A percentile compares a stretch with the other conserved stretches of the same genome.
Conservation (phyloP, 2,113 vertebrate genomes). For the Erythrocebus patas region DNA sequence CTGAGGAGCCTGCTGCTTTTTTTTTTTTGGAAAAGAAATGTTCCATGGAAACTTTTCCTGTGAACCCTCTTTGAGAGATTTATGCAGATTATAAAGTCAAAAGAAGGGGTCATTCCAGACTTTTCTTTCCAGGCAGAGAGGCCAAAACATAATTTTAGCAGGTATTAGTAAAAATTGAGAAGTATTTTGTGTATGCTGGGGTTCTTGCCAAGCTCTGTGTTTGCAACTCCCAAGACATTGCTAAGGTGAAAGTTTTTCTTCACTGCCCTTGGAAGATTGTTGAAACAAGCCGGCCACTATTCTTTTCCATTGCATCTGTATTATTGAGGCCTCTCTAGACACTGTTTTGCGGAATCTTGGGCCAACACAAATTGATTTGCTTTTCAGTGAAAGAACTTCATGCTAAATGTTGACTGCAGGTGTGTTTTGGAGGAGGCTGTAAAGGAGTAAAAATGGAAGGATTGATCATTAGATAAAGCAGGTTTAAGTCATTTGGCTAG, state of each 20-base stretch:
- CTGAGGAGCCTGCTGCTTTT: background rate
- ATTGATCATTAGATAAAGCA: background rate
- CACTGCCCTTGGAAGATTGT: background rate
- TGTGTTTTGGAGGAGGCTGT: conserved; percentile 18
- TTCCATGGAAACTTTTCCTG: conserved; percentile 39
- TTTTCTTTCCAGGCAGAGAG: conserved; percentile 73
- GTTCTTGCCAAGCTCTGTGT: conserved; percentile 67
- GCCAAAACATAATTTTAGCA: conserved; percentile 73
- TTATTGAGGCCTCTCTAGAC: background rate
- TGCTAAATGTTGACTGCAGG: conserved; percentile 53
- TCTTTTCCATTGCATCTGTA: conserved; percentile 43
- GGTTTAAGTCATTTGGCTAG: background rate
- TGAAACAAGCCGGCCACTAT: conserved; percentile 4
- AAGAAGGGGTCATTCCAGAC: conserved; percentile 59
- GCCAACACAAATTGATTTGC: conserved; percentile 34
- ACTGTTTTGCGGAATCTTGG: background rate
- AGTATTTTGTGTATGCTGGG: conserved; percentile 61
- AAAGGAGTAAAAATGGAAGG: background rate
- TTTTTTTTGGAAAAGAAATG: background rate
- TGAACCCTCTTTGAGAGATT: conserved; percentile 68
- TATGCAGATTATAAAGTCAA: conserved; percentile 73
- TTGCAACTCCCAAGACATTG: conserved; percentile 58
- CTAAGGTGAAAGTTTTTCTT: conserved; percentile 64
- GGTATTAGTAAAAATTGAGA: conserved; percentile 76
- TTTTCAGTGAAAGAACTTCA: background rate